A percentile compares a stretch with the other conserved stretches of the same genome.
Conservation (phyloP, 2,888 invertebrate species). For the Corbicula japonica region DNA sequence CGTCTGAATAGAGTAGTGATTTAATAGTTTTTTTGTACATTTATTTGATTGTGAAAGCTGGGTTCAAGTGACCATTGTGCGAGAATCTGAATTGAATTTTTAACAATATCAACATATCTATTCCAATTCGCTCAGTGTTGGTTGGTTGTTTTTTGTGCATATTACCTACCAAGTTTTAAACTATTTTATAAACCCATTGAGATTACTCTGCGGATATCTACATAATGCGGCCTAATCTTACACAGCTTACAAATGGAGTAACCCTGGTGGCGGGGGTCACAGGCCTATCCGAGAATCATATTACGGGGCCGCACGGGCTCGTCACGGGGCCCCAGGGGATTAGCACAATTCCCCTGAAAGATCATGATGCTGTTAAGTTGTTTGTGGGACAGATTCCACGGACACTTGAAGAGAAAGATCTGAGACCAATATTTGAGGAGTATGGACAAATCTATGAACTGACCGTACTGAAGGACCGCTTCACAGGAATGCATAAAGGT, state of each 20-base stretch:
- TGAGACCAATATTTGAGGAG: conserved; percentile 96
- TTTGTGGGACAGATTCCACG: conserved; percentile 98
- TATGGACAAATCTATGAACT: conserved; percentile 98
- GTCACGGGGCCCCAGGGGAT: conserved; percentile 33
- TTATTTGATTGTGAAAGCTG: too few relatives aligned
- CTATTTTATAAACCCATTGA: conserved; percentile 1
- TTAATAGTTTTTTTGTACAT: too few relatives aligned
- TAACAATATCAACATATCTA: too few relatives aligned
- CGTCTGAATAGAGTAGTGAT: too few relatives aligned
- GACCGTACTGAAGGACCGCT: conserved; percentile 97
- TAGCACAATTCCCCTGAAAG: conserved; percentile 86
- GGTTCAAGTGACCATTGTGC: too few relatives aligned
- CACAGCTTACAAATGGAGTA: conserved; percentile 63
- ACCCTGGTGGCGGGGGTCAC: conserved; percentile 53
- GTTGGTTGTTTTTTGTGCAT: too few relatives aligned
- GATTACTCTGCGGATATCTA: conserved; percentile 5
- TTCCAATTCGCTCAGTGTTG: too few relatives aligned
- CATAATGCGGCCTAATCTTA: conserved; percentile 63
- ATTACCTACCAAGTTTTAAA: conserved; percentile 7
- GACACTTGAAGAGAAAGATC: conserved; percentile 94
- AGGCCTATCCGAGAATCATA: conserved; percentile 36
- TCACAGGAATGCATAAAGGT: conserved; percentile 98
- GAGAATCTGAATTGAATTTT: too few relatives aligned
- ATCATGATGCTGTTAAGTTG: conserved; percentile 91
- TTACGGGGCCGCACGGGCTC: conserved; percentile 22